phyloP scores from a whole-genome alignment of 1,140 invertebrate genomes.

The Mercenaria mercenaria region DNA sequence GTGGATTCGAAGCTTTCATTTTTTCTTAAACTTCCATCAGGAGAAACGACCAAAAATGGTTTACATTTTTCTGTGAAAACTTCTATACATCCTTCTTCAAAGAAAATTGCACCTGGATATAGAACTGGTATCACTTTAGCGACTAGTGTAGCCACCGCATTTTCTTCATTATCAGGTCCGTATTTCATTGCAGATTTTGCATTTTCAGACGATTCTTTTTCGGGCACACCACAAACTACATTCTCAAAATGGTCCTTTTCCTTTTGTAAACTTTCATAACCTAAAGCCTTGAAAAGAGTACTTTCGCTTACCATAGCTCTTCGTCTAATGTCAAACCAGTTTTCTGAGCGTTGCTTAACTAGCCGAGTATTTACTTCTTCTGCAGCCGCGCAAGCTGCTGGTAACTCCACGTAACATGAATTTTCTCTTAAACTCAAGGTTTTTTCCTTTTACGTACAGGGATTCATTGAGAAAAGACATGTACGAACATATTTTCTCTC shows the following conservation, averaged over 20 bases:
- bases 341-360: conserved; percentile 1
- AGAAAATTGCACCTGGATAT: conserved; percentile 27
- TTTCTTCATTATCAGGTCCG: conserved; percentile 39
- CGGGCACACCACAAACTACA: conserved; percentile 46
- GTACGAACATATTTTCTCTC: neutral
- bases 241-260: conserved; percentile 63
- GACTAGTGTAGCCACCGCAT: conserved; percentile 58
- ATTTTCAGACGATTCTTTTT: conserved; percentile 17
- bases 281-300: conserved; percentile 41
- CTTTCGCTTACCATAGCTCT: conserved; percentile 61
- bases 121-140: conserved; percentile 49
- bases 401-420: neutral
- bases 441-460: neutral
- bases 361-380: neutral
- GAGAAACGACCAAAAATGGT: conserved; percentile 48
- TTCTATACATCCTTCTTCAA: conserved; percentile 60
- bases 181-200: conserved; percentile 36
- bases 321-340: conserved; percentile 32
- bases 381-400: neutral
- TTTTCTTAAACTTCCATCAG: conserved; percentile 60
- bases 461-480: neutral
- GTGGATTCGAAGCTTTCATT: neutral
- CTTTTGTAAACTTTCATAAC: conserved; percentile 38
- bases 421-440: neutral
- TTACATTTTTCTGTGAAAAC: neutral